Evolutionary conservation across 2,113 vertebrate genomes (phyloP).

Genomic region (Morone chrysops): DNA sequence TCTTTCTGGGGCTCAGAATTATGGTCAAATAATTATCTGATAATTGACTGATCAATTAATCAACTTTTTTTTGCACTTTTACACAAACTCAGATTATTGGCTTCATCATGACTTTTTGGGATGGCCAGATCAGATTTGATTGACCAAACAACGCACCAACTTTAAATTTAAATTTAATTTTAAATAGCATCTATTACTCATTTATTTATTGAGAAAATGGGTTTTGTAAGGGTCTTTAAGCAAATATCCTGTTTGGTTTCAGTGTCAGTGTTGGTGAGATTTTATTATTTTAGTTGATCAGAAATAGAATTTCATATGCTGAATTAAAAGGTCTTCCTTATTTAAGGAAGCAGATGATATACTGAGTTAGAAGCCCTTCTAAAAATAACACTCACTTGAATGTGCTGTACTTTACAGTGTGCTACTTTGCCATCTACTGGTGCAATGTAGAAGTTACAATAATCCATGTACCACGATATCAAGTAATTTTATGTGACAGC

Average conservation of each 20-base stretch:
- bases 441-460: slow-evolving; percentile 38
- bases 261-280: too few species aligned
- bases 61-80: too few species aligned
- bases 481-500: not conserved
- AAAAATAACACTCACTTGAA: not conserved
- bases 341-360: not conserved
- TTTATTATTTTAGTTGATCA: too few species aligned
- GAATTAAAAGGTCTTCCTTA: not conserved
- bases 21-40: too few species aligned
- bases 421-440: slow-evolving; percentile 67
- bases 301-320: not conserved
- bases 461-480: not conserved
- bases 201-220: too few species aligned
- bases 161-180: not conserved
- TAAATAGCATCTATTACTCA: too few species aligned
- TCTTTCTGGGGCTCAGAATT: too few species aligned
- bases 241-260: not conserved
- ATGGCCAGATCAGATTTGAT: too few species aligned
- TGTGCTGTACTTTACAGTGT: slow-evolving; percentile 6
- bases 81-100: too few species aligned
- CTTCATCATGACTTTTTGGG: too few species aligned
- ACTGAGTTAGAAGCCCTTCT: not conserved
- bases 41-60: too few species aligned
- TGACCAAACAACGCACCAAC: not conserved
- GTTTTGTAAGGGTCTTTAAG: not conserved